Evolutionary conservation across 2,797 vertebrate genomes (phyloP), one percentile per base, ranked within the genome.

Genomic region (Argentina silus): DNA sequence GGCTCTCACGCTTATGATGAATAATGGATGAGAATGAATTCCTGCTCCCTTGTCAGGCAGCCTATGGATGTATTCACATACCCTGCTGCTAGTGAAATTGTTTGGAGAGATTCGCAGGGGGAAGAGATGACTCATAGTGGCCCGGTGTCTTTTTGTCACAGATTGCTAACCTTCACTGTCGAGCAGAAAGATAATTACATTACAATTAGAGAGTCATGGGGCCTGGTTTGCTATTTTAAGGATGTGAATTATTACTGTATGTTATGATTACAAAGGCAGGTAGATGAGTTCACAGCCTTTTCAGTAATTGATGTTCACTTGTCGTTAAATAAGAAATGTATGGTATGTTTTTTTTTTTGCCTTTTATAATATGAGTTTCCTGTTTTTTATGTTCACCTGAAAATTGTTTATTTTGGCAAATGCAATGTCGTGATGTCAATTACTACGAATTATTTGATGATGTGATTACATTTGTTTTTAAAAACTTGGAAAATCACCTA

Each of bases 161-260:
- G 86, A 86, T 83, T 84, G 81, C 88, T 86, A 90, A 90, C 87
- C 85, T 90, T 88, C 88, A 85, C 83, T 82, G 84, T 83, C 83
- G 82, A 63, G 74, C 73, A 76, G 65, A 78, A 72, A 85, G 75
- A 90, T 91, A 88, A 91, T 89, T 87, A 81, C 83, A 84, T 87
- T 84, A 88, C 84, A 82, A 83, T 83, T 89, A 76, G 75, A 75
- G 76, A 70, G 80, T 81, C 86, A 89, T 85, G 77, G 80, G 77
- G 81, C 78, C 84, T 74, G 77, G 79, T 79, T 55, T 27, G 78
- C 82, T 85, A 84, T 90, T 87, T 86, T 81, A 87, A 81, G 83
- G 75, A 81, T 85, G 76, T 80, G 75, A 87, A 77, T 84, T 80
- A 67, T 42, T 23, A 42, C 42, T 19, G n/a, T 27, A 12, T 85